Percentiles rank a stretch among this genome's conserved stretches.
phyloP scores from a whole-genome alignment of 2,888 invertebrate genomes.

The Rosalia funebris region DNA sequence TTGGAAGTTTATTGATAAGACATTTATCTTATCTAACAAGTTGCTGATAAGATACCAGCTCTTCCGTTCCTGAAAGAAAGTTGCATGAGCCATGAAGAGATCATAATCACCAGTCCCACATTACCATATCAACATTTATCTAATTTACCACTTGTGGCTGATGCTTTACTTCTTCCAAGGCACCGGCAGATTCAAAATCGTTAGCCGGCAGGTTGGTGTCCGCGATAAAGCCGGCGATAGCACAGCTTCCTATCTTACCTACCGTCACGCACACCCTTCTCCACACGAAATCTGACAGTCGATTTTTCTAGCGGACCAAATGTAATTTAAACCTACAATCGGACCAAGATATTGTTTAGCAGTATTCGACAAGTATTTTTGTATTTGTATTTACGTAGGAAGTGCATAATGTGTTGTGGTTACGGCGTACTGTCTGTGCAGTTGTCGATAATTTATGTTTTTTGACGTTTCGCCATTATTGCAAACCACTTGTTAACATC shows the following conservation, averaged over 20 bases:
- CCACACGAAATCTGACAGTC: constrained; percentile 60
- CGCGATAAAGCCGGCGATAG: constrained; percentile 41
- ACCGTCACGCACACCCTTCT: constrained; percentile 59
- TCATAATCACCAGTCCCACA: not conserved
- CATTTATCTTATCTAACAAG: not conserved
- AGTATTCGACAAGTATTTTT: constrained; percentile 62
- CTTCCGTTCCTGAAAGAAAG: not conserved
- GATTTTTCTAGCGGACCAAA: constrained; percentile 64
- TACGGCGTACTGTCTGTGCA: constrained; percentile 52
- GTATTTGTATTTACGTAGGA: constrained; percentile 54
- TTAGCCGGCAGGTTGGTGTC: constrained; percentile 24
- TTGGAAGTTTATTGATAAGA: too few relatives aligned
- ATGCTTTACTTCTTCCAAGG: not conserved
- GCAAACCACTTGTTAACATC: constrained; percentile 64
- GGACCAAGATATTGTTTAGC: constrained; percentile 61
- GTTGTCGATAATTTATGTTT: constrained; percentile 53
- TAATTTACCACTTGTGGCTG: constrained; percentile 7
- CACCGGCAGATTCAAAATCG: constrained; percentile 12
- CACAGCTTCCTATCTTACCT: constrained; percentile 55
- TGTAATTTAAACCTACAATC: constrained; percentile 56
- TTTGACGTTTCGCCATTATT: constrained; percentile 61
- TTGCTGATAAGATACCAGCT: not conserved
- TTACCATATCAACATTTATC: not conserved
- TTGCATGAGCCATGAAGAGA: not conserved
- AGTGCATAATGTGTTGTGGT: constrained; percentile 57